Base-by-base conservation (phyloP, 2,113 vertebrate genomes). In the Oostethus manadensis region DNA sequence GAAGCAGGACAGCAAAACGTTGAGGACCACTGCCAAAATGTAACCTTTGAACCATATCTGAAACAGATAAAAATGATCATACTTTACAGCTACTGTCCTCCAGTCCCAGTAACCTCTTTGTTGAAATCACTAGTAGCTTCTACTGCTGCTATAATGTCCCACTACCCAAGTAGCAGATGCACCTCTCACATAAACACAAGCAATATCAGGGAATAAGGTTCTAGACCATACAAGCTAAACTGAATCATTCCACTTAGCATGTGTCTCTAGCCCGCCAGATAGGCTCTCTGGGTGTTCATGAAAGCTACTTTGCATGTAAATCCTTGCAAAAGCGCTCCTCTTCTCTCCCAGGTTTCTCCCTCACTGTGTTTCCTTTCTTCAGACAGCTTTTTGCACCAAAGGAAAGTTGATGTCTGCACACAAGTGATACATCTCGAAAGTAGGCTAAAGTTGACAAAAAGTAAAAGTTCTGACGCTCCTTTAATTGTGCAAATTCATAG, bases 301-400 rank as follows among this genome's bases (percentile, higher is more conserved):
- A 88, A 84, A 77, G 70, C 70, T 75, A 70, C 74, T 79, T 83
- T 86, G 88, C 76, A 88, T 66, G 83, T 59, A 79, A 83, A 85
- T 85, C 81, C 45, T 53, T 84, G 66, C 66, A 86, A 81, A 84
- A 84, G 77, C 72, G 56, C 59, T 44, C 40, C 59, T 74, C 64
- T 64, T 78, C 75, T 73, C 71, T 76, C 74, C 60, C 73, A 81
- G 78, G 81, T 83, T 78, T 67, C 59, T 54, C 15, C n/a, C 62
- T 71, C 68, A 58, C 68, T 73, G 53, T 33, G 64, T 74, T 70
- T 70, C 51, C 66, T 75, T 77, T 79, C 76, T 76, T 84, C 59
- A 33, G 48, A 50, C 69, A 77, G 78, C 75, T 85, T 75, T 75
- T 86, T 77, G 80, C 76, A 80, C 70, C 62, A 70, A 74, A 77